Evolutionary conservation across 1,140 invertebrate genomes (phyloP), one percentile per base, ranked within the genome.

Genomic region (Drosophila ercepeae): DNA sequence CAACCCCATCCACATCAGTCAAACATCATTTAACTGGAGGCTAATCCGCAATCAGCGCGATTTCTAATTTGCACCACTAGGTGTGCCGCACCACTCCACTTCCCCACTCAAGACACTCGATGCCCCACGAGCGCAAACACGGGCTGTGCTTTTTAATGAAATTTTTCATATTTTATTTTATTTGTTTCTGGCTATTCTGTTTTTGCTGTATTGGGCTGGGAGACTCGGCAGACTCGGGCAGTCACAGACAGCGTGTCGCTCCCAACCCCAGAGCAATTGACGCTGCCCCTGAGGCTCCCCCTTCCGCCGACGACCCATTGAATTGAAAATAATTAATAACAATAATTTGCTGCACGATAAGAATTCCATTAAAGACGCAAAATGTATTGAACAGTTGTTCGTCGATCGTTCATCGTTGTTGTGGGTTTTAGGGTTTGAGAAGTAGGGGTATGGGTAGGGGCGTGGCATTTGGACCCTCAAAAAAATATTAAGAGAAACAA

Each of bases 301-400:
- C 7, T 11, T 50, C 29, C 9, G 27, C 63, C 21, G 52, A 25
- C 52, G 41, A 57, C 48, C 75, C 64, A 67, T 67, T 67, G 64
- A 67, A 67, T 81, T 88, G 75, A 75, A 88, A 72, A 88, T 89
- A 88, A 88, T 88, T 88, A 88, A 88, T 88, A 88, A 89, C 82
- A 88, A 88, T 88, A 89, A 88, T 88, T 88, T 88, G 83, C 83
- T 61, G 81, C 83, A 89, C 83, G 83, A 88, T 88, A 88, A 88
- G 83, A 89, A 88, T 89, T 89, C 83, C 83, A 88, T 88, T 88
- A 88, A 88, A 89, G 70, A 74, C 82, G 82, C 77, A 88, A 88
- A 88, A 88, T 74, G 77, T 82, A 88, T 88, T 86, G 75, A 83
- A 75, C 63, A 74, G 78, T 77, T 74, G 72, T 55, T 71, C 44